Conservation (phyloP, 2,888 invertebrate genomes). For the Epirrhoe tristata region DNA sequence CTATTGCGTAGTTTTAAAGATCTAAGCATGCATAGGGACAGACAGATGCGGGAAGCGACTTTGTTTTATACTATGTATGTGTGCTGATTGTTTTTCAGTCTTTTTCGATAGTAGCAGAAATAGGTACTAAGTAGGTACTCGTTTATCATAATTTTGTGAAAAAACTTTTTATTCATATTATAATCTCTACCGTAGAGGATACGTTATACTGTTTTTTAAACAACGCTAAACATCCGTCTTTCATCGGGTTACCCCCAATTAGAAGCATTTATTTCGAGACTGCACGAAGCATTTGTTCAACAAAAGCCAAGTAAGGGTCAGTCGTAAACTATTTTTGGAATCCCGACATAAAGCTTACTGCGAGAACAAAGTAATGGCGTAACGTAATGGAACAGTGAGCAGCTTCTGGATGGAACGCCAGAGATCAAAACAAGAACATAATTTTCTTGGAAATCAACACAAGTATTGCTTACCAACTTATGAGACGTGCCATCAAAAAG, state of each 20-base stretch:
- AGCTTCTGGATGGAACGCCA: not conserved
- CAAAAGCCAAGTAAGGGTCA: conserved; percentile 62
- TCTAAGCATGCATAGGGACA: no score
- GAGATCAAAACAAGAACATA: not conserved
- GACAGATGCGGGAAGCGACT: no score
- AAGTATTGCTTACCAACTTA: not conserved
- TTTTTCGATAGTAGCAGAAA: no score
- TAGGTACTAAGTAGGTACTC: no score
- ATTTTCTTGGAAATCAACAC: not conserved
- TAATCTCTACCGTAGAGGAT: no score
- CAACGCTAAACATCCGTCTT: not conserved
- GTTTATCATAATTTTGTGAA: no score
- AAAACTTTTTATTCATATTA: no score
- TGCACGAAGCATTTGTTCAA: conserved; percentile 58
- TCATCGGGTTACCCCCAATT: conserved; percentile 6
- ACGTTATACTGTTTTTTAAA: not conserved
- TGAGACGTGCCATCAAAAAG: no score
- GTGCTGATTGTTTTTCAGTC: no score
- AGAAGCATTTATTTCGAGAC: conserved; percentile 43
- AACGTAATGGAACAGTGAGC: not conserved
- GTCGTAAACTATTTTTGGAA: conserved; percentile 62
- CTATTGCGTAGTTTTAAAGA: no score
- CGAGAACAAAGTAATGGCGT: conserved; percentile 16
- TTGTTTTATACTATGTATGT: no score
- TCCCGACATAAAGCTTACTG: conserved; percentile 18